Evolutionary conservation across 2,888 invertebrate species (phyloP), one percentile per base, ranked within the genome.

Genomic region (Choristoneura rosaceana): DNA sequence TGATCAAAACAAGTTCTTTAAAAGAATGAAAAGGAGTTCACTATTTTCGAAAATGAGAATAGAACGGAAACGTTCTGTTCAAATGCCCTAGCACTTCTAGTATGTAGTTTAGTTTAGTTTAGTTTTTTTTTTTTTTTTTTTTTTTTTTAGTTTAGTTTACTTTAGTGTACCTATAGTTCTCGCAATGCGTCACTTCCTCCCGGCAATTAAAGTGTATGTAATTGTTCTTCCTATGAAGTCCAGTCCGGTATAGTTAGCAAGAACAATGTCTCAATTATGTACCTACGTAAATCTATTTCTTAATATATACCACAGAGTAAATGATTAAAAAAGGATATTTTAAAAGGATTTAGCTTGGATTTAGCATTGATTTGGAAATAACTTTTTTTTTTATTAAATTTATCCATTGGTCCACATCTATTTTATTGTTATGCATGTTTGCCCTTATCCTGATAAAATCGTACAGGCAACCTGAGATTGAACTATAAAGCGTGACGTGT

Each of bases 401-500:
- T 0, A 38, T 38, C 7, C 25, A n/a, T n/a, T n/a, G n/a, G n/a
- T n/a, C n/a, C n/a, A n/a, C n/a, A n/a, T n/a, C n/a, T n/a, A n/a
- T n/a, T 25, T 25, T 25, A 25, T 25, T 25, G 25, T 25, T 25
- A 25, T 25, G 25, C 25, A 25, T 25, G 2, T 25, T 25, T 25
- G 25, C 1, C 25, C 25, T 25, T 25, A 25, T 25, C 25, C 25
- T 25, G 25, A 25, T 52, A 17, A 52, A 47, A 52, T 17, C 17
- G 2, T 52, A 15, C 8, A 17, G 17, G 61, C 25, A 17, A 62
- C 55, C n/a, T 55, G 41, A 62, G 47, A 69, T 55, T 52, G 62
- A 61, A 25, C 68, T 60, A 60, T 60, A 60, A 38, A 60, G 61
- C 71, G 75, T 76, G 76, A 74, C 74, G 71, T 68, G 67, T 61